Evolutionary conservation across 2,888 invertebrate species (phyloP), one percentile per base, ranked within the genome.

Genomic region (Nymphalis urticae): DNA sequence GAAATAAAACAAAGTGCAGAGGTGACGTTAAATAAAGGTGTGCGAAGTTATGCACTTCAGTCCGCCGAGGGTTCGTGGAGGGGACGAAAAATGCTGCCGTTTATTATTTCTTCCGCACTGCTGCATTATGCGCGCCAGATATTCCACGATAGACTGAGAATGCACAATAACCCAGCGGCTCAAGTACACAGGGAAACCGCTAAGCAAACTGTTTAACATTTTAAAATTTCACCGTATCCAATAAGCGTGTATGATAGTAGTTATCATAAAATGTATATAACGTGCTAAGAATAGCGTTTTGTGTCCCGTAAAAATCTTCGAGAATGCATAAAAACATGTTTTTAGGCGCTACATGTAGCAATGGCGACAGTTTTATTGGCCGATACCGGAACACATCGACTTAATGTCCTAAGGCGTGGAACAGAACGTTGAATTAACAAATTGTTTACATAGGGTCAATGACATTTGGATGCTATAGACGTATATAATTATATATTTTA

Each of bases 1-100:
- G 82, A 82, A 90, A 92, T 88, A 90, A 89, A 90, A 88, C 86
- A 85, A 78, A 88, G 85, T 87, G 86, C 84, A 83, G 81, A 87
- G 89, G 89, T 90, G 87, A 86, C 81, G 84, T 76, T 75, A 80
- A 84, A 82, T 85, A 85, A 84, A 86, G 82, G 84, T 82, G 82
- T 81, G 79, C 77, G 72, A 72, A 82, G 81, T 80, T 84, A 85
- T 85, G 86, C 85, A 85, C 86, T 86, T 76, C 75, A 83, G 75
- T 74, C 71, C 72, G 73, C 73, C 73, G 78, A 78, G 82, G 80
- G 82, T 76, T 79, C 69, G 72, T 65, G 74, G 73, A 72, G 75
- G 68, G 76, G 76, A 76, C 73, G 79, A 81, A 82, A 84, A 80
- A 79, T 77, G 75, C 73, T 74, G 74, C 72, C 76, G 77, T 80